Base-by-base conservation (phyloP, 2,888 invertebrate species). In the Trichopoda pennipes region DNA sequence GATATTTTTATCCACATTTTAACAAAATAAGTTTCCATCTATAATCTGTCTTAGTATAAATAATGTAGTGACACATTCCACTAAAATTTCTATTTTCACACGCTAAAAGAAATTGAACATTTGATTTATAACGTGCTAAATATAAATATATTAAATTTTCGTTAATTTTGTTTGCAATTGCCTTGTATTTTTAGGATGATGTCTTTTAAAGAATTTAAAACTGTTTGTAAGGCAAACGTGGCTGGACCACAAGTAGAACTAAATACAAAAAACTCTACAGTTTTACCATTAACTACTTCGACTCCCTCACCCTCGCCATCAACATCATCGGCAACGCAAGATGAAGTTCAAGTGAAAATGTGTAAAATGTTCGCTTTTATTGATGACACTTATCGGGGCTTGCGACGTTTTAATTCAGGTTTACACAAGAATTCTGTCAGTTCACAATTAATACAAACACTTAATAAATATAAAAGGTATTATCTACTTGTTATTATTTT, bases 381-480 rank as follows among this genome's bases (percentile, higher is more conserved):
- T 56, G 63, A 55, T 12, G 61, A 68, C 8, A 79, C 75, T 8
- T 82, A 82, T 55, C 75, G 75, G 0, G 75, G 80, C 6, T 44
- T 82, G 56, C 53, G 72, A 17, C 70, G 72, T 1, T 68, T 38
- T 3, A 55, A 56, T 38, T 61, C 75, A 0, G 72, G 56, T 14
- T 14, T 82, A 19, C n/a, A 51, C 6, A 75, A 51, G 10, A 44
- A 72, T 53, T 8, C 19, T 14, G 60, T 47, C 17, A 66, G 58
- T 49, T 44, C 38, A 16, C 44, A 58, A 16, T 28, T 82, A 16
- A 68, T 82, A 6, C 66, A 58, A 61, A 75, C 56, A 19, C 68
- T 82, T 19, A 82, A 79, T 68, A 82, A 76, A 68, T 82, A 79
- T 58, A 79, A 75, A 63, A 82, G 44, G 82, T 82, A 79, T 32